Percentiles rank a stretch among this genome's conserved stretches.
These are phyloP conservation scores for Arrhopalites spinosus DNA, from an alignment of 2,888 invertebrate genomes.

Conservation along the genomic window DNA sequence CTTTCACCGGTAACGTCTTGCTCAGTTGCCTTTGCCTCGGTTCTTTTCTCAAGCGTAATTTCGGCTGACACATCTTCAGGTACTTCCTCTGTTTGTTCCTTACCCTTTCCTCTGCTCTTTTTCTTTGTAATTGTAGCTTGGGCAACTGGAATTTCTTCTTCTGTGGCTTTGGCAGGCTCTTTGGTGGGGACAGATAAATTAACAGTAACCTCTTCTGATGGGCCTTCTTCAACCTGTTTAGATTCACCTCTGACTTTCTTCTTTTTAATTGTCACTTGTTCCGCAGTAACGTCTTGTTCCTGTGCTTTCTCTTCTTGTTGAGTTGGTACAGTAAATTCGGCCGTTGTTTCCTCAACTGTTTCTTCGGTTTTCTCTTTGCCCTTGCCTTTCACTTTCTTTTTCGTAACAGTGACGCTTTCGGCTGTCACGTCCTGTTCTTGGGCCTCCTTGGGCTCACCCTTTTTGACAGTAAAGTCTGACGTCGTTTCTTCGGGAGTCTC, in stretches of 20 bases:
- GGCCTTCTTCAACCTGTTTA: conserved; percentile 9
- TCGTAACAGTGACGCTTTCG: neutral
- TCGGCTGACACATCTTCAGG: conserved; percentile 25
- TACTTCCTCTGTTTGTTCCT: conserved; percentile 15
- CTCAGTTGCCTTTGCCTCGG: neutral
- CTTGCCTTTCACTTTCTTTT: neutral
- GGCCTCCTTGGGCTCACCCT: neutral
- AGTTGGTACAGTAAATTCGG: neutral
- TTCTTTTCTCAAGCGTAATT: conserved; percentile 24
- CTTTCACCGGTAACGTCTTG: conserved; percentile 24
- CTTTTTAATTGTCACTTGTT: conserved; percentile 16
- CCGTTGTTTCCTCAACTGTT: neutral
- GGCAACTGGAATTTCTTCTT: conserved; percentile 2
- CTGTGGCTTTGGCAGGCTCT: conserved; percentile 4
- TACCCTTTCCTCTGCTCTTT: conserved; percentile 13
- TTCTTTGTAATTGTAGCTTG: conserved; percentile 30
- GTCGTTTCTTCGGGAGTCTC: conserved; percentile 56
- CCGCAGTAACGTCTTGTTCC: neutral
- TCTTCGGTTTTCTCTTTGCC: conserved; percentile 4
- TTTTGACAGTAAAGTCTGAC: conserved; percentile 1
- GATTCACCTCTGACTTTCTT: conserved; percentile 12
- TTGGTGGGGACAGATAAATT: conserved; percentile 14
- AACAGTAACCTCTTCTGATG: conserved; percentile 16
- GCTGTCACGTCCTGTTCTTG: conserved; percentile 18
- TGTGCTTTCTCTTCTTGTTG: conserved; percentile 9